phyloP scores from a whole-genome alignment of 1,140 invertebrate species.

The Aphelenchoides fujianensis region DNA sequence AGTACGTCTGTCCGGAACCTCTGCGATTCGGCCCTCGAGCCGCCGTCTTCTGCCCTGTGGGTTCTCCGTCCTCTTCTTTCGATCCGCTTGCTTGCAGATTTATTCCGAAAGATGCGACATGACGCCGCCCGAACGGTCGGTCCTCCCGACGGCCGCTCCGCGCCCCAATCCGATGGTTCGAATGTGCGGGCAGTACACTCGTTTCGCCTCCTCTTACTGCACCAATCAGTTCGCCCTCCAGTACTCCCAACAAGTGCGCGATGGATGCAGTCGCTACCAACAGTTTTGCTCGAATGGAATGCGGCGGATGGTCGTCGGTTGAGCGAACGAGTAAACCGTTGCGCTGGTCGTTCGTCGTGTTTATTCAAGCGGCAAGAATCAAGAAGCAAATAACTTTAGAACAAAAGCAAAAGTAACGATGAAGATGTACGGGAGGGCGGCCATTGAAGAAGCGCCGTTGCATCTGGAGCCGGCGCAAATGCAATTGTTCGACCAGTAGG shows the following conservation, averaged over 20 bases:
- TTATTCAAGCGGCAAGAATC: conserved; percentile 6
- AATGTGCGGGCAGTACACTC: not conserved
- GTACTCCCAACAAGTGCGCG: not conserved
- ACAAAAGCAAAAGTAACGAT: not conserved
- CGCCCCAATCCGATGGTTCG: not conserved
- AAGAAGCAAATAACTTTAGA: not conserved
- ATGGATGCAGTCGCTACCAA: not conserved
- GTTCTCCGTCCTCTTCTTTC: no score
- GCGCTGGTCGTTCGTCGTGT: not conserved
- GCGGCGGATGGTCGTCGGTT: not conserved
- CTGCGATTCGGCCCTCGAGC: conserved; percentile 49
- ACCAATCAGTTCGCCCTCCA: not conserved
- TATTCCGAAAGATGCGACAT: conserved; percentile 54
- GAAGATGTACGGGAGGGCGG: not conserved
- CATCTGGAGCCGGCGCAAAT: not conserved
- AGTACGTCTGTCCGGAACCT: conserved; percentile 54
- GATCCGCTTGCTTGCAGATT: no score
- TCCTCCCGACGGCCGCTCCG: conserved; percentile 23
- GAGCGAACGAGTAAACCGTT: not conserved
- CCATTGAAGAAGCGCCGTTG: not conserved
- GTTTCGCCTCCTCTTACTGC: not conserved
- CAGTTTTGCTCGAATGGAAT: not conserved
- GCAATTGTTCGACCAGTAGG: conserved; percentile 1
- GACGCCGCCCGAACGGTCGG: conserved; percentile 42
- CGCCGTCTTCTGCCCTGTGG: conserved; percentile 54